A percentile compares a stretch with the other conserved stretches of the same genome.
These are phyloP conservation scores for Chrysopilus asiliformis DNA, from an alignment of 2,888 invertebrate genomes.

Conservation along the genomic window DNA sequence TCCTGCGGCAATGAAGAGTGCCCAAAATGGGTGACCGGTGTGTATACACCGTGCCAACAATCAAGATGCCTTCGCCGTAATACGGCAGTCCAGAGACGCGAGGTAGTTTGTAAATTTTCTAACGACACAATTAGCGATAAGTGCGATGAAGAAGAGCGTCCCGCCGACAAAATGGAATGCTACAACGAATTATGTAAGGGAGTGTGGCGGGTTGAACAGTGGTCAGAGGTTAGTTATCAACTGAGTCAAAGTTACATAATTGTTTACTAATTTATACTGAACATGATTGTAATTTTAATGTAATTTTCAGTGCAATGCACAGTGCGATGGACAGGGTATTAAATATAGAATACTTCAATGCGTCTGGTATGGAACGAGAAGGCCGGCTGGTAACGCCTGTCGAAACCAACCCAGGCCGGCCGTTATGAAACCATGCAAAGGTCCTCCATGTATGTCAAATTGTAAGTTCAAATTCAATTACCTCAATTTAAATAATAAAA, in stretches of 20 bases:
- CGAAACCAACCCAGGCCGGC: slow-evolving; percentile 59
- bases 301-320: slow-evolving; percentile 63
- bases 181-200: slow-evolving; percentile 72
- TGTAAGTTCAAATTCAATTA: no score
- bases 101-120: slow-evolving; percentile 39
- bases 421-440: slow-evolving; percentile 64
- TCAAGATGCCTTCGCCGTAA: slow-evolving; percentile 64
- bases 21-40: slow-evolving; percentile 55
- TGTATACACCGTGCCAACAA: slow-evolving; percentile 59
- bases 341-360: slow-evolving; percentile 83
- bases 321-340: slow-evolving; percentile 69
- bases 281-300: no score
- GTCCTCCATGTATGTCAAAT: slow-evolving; percentile 46
- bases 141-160: slow-evolving; percentile 61
- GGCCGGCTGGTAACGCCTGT: slow-evolving; percentile 77
- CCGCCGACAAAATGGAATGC: slow-evolving; percentile 67
- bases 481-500: no score
- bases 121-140: slow-evolving; percentile 24
- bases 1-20: slow-evolving; percentile 55
- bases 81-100: slow-evolving; percentile 62
- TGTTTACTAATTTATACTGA: slow-evolving; percentile 10
- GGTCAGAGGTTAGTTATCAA: slow-evolving; percentile 81
- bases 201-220: slow-evolving; percentile 80
- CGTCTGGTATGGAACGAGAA: slow-evolving; percentile 78
- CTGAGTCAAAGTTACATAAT: no score